Conservation (phyloP, 2,888 invertebrate genomes). For the Tyria jacobaeae region DNA sequence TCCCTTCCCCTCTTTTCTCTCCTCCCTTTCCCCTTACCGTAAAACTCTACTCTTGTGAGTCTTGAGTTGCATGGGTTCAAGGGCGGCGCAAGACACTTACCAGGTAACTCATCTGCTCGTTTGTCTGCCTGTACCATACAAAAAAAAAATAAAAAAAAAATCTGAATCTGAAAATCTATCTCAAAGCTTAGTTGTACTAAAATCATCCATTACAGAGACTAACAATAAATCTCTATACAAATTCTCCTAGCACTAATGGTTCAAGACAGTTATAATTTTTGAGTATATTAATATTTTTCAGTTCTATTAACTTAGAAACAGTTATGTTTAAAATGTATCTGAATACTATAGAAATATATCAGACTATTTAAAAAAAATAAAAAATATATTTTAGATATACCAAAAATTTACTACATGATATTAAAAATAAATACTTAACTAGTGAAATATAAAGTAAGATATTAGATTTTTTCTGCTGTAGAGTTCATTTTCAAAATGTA, state of each 20-base stretch:
- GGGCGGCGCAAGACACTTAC: too few species aligned
- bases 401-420: background rate
- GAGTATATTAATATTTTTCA: background rate
- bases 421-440: background rate
- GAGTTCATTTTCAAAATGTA: too few species aligned
- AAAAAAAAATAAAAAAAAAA: too few species aligned
- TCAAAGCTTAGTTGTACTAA: background rate
- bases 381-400: background rate
- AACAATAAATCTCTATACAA: background rate
- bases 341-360: background rate
- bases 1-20: too few species aligned
- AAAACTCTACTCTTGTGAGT: too few species aligned
- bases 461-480: too few species aligned
- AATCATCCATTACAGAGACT: background rate
- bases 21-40: too few species aligned
- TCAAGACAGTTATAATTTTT: background rate
- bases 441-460: too few species aligned
- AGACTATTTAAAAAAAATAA: background rate
- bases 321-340: background rate
- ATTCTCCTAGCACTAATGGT: background rate
- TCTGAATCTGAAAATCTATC: too few species aligned
- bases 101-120: background rate
- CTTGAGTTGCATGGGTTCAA: too few species aligned
- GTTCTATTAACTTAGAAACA: background rate
- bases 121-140: too few species aligned